Evolutionary conservation across 2,888 invertebrate genomes (phyloP), one percentile per base, ranked within the genome.

Genomic region (Psylliodes chrysocephalus): DNA sequence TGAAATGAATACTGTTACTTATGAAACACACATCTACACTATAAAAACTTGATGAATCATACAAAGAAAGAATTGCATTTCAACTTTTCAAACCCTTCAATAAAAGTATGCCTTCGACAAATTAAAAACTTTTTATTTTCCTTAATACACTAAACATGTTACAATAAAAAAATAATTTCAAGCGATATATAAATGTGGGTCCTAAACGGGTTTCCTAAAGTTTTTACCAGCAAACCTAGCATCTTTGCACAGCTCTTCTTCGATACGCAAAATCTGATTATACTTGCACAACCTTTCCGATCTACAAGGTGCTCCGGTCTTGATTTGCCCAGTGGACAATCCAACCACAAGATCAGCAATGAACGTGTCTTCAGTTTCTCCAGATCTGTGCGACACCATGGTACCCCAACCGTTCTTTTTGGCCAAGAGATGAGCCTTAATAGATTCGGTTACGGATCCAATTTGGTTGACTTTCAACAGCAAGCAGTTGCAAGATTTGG

Each of bases 331-430:
- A 59, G 99, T 98, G 61, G 96, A 94, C 64, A 99, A 87, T 68
- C 99, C 99, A 38, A 99, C 99, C n/a, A 98, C 98, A 76, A 99
- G 86, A 84, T 99, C 99, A 70, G 98, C 99, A 81, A 99, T 99
- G 85, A 98, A 98, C 0, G 97, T 95, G 82, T 99, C 99, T 84
- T 99, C 99, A 62, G 99, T 99, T 85, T 99, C 99, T 69, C 99
- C 99, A 70, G 97, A 97, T 80, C 73, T 64, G 85, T 99, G 98
- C 19, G 98, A 98, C n/a, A 99, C 98, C 99, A 99, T 99, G 71
- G 98, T 98, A 71, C 98, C 98, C 98, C 98, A 99, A 60, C 94
- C 94, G 76, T 91, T 93, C 80, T 88, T 86, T 85, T 94, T 94
- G 72, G 94, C 94, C 78, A 94, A 83, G 75, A 91, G 85, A 83